These are phyloP conservation scores for Antechinus stuartii DNA, from an alignment of 2,113 vertebrate species.

Conservation along the genomic window DNA sequence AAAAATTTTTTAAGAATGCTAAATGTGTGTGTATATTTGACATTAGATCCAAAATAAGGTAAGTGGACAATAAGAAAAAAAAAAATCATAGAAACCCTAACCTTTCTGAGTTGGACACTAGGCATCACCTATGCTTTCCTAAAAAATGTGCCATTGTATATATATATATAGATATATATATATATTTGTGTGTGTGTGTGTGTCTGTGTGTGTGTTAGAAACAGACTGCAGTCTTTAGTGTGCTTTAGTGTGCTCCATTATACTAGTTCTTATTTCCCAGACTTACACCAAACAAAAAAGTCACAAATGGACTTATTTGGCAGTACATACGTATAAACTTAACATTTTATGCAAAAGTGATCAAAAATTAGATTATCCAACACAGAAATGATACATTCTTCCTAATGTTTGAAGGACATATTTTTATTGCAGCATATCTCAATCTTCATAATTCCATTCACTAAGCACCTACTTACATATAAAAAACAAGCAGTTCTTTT, in stretches of 20 bases:
- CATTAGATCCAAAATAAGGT: neutral
- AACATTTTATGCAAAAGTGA: neutral
- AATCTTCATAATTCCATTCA: constrained; percentile 15
- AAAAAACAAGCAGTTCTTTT: neutral
- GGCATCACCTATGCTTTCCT: neutral
- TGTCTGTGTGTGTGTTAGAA: neutral
- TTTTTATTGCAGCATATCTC: neutral
- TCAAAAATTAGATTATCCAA: neutral
- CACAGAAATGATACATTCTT: neutral
- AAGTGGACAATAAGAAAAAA: neutral
- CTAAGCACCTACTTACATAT: constrained; percentile 7
- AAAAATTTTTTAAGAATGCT: too few species aligned
- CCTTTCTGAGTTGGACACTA: neutral
- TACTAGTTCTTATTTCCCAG: neutral
- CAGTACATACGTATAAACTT: neutral
- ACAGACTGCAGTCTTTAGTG: neutral
- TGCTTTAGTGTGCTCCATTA: neutral
- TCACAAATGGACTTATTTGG: neutral
- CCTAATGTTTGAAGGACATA: neutral
- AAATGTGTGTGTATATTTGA: neutral
- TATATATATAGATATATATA: neutral
- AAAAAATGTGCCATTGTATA: neutral
- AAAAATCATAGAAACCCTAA: neutral
- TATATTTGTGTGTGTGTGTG: too few species aligned
- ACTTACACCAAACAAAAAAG: neutral